Evolutionary conservation across 2,113 vertebrate species (phyloP).

Genomic region (Vulpes ferrilata): DNA sequence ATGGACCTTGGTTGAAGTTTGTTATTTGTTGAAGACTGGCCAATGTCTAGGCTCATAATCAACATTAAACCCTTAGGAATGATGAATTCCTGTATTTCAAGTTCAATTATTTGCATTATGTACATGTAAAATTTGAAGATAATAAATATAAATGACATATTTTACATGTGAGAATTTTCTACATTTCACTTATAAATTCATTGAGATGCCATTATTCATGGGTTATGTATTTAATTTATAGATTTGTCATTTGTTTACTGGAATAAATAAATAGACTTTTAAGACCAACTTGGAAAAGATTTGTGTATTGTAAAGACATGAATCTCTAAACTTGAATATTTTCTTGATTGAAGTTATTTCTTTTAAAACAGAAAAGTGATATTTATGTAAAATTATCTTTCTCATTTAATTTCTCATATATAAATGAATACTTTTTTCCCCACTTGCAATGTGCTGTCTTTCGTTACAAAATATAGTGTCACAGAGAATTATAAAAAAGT

Average conservation of each 20-base stretch:
- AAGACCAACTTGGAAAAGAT: conserved; percentile 42
- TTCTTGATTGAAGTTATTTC: neutral
- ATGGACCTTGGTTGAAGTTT: conserved; percentile 49
- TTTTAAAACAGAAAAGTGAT: neutral
- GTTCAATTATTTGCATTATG: neutral
- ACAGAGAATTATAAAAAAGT: conserved; percentile 45
- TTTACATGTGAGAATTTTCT: conserved; percentile 1
- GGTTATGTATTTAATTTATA: neutral
- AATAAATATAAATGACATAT: conserved; percentile 49
- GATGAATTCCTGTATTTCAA: conserved; percentile 40
- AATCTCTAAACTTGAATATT: conserved; percentile 47
- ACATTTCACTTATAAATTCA: conserved; percentile 7
- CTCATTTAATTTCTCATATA: neutral
- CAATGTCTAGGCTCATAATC: neutral
- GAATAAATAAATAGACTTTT: neutral
- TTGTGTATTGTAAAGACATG: neutral
- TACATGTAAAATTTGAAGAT: conserved; percentile 15
- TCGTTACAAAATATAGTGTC: conserved; percentile 46
- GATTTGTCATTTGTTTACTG: neutral
- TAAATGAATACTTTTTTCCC: neutral
- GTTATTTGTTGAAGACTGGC: conserved; percentile 55
- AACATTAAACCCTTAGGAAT: neutral
- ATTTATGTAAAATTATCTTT: conserved; percentile 50
- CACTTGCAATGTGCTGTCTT: conserved; percentile 40
- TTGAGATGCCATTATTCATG: neutral